Conservation (phyloP, 53 echinoderm and acorn worm species). For the Hippasteria phrygiana region DNA sequence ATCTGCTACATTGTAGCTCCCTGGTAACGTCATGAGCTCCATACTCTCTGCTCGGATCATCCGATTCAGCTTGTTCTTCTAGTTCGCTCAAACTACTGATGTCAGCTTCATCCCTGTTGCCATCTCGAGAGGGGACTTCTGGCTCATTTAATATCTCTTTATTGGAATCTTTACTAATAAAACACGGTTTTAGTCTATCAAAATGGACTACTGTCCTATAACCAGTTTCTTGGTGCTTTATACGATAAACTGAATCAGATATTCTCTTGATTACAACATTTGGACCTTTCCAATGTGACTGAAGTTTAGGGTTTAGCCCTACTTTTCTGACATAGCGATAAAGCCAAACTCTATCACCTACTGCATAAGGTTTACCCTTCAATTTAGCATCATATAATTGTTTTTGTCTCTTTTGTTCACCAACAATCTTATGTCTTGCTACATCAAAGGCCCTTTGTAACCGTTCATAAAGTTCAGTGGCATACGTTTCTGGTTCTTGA, state of each 20-base stretch:
- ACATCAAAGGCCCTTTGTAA: slow-evolving; percentile 26
- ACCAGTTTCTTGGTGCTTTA: not conserved
- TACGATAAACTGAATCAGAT: slow-evolving; percentile 38
- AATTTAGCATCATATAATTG: slow-evolving; percentile 46
- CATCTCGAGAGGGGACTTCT: not conserved
- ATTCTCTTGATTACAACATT: slow-evolving; percentile 3
- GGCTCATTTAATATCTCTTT: not conserved
- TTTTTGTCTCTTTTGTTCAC: slow-evolving; percentile 38
- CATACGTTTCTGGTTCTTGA: slow-evolving; percentile 15
- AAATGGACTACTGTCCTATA: slow-evolving; percentile 30
- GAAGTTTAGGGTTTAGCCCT: slow-evolving; percentile 21
- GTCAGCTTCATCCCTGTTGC: not conserved
- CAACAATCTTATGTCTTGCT: not conserved
- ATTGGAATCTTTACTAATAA: not conserved
- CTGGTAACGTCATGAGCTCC: not conserved
- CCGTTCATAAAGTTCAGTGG: not conserved
- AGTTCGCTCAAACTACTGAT: not conserved
- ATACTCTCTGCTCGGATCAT: not conserved
- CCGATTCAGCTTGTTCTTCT: not conserved
- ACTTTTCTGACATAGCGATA: not conserved
- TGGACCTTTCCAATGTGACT: slow-evolving; percentile 35
- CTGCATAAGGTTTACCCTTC: slow-evolving; percentile 27
- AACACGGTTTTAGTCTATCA: slow-evolving; percentile 43
- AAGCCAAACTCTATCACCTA: slow-evolving; percentile 55
- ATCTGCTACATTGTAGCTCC: not conserved